Conservation (phyloP, 2,888 invertebrate genomes). For the Cacoxenus indagator region DNA sequence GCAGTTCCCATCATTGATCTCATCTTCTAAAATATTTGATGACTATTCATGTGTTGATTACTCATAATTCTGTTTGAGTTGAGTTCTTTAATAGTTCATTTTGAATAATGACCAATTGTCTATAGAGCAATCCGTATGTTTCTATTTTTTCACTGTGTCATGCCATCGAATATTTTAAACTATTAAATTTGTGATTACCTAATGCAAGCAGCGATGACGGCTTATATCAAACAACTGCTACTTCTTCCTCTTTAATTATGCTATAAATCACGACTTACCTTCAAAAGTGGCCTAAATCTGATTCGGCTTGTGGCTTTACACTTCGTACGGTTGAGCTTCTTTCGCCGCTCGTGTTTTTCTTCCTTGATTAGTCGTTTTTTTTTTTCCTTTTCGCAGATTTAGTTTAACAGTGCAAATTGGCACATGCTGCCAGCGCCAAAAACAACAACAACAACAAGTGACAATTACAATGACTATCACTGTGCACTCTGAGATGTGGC, state of each 20-base stretch:
- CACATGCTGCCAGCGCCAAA: constrained; percentile 25
- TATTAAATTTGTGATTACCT: constrained; percentile 4
- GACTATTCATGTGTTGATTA: not conserved
- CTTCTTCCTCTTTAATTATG: not conserved
- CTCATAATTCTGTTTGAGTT: not conserved
- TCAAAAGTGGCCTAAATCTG: constrained; percentile 2
- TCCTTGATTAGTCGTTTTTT: not conserved
- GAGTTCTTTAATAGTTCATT: too few species aligned
- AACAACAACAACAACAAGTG: constrained; percentile 3
- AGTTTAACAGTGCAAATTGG: constrained; percentile 44
- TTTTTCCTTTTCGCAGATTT: constrained; percentile 21
- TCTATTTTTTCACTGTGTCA: not conserved
- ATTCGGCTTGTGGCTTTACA: not conserved
- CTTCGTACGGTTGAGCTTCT: not conserved
- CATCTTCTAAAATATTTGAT: not conserved
- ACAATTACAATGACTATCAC: not conserved
- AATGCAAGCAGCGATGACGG: not conserved
- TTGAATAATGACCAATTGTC: too few species aligned
- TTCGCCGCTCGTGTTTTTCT: not conserved
- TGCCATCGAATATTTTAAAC: not conserved
- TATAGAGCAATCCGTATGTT: too few species aligned
- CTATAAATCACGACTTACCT: constrained; percentile 6
- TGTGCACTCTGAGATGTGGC: not conserved
- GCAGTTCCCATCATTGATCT: not conserved
- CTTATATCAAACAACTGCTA: constrained; percentile 1